Base-by-base conservation (phyloP, 2,113 vertebrate species). In the Daphoenositta chrysoptera region DNA sequence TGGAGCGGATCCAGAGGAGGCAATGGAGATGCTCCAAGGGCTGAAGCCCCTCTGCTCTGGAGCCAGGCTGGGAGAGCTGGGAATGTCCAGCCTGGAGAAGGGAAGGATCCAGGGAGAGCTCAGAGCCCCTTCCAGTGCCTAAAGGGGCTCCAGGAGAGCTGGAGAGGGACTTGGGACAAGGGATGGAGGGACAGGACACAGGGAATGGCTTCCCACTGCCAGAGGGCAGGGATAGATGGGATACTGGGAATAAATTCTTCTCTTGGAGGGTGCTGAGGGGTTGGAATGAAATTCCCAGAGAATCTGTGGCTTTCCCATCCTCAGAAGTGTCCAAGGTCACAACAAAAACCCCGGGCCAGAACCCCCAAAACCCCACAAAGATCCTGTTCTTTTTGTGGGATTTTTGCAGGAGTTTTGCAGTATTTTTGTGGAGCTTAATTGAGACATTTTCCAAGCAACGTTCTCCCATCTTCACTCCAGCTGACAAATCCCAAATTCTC, bases 21-120 rank as follows among this genome's bases (percentile, higher is more conserved):
- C 6, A 16, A 17, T 3, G 28, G 51, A 51, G 45, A 1, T 31
- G 13, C 20, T 61, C 66, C 20, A 20, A 60, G 45, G 39, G 39
- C 1, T 83, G 66, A 39, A 71, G 61, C 9, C 9, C 60, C 60
- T 57, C n/a, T 11, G 56, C 22, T 16, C 15, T 58, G 57, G 15
- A 37, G 16, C 1, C 3, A 61, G 27, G 22, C 17, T 63, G 57
- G 68, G 47, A 83, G 18, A 63, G 40, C 28, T 54, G 58, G 69
- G 48, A 64, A 64, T 84, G 40, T 28, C 28, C 69, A 56, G 28
- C 15, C 23, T 73, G 82, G n/a, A 84, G n/a, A 73, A 56, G 9
- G 0, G 6, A 33, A 73, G 23, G 69, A 1, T 54, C 18, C 28
- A 45, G 9, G 18, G 48, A 54, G 0, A 28, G 0, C 40, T 63